phyloP scores from a whole-genome alignment of 2,888 invertebrate genomes.

The Lepidocyrtoides sp. region DNA sequence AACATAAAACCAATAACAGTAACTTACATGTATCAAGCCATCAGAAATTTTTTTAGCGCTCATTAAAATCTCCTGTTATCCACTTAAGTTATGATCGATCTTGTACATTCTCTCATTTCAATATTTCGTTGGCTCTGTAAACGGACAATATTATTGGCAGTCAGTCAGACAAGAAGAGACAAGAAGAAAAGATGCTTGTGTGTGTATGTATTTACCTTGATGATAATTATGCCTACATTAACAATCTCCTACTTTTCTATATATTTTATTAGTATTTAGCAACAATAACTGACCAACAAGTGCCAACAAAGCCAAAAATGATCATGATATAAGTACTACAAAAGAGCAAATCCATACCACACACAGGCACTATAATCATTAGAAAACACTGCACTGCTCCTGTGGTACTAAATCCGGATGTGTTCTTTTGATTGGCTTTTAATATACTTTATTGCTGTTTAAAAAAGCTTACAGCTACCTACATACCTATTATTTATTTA shows the following conservation, averaged over 20 bases:
- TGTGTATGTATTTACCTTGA: not conserved
- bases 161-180: not conserved
- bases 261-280: not conserved
- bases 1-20: slow-evolving; percentile 62
- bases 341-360: slow-evolving; percentile 11
- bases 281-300: slow-evolving; percentile 9
- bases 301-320: not conserved
- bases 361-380: slow-evolving; percentile 19
- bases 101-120: not conserved
- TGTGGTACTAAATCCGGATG: slow-evolving; percentile 56
- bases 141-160: slow-evolving; percentile 40
- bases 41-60: slow-evolving; percentile 20
- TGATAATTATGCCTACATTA: slow-evolving; percentile 28
- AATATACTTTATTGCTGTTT: slow-evolving; percentile 5
- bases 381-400: slow-evolving; percentile 18
- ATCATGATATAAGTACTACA: not conserved
- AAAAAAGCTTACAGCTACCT: not conserved
- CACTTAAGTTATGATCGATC: slow-evolving; percentile 24
- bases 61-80: slow-evolving; percentile 60
- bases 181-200: not conserved
- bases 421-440: slow-evolving; percentile 44
- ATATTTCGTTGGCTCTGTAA: not conserved
- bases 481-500: slow-evolving; percentile 12
- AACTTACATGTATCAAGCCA: slow-evolving; percentile 50
- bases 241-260: not conserved